Evolutionary conservation across 2,888 invertebrate genomes (phyloP).

Genomic region (Protodeltote pygarga): DNA sequence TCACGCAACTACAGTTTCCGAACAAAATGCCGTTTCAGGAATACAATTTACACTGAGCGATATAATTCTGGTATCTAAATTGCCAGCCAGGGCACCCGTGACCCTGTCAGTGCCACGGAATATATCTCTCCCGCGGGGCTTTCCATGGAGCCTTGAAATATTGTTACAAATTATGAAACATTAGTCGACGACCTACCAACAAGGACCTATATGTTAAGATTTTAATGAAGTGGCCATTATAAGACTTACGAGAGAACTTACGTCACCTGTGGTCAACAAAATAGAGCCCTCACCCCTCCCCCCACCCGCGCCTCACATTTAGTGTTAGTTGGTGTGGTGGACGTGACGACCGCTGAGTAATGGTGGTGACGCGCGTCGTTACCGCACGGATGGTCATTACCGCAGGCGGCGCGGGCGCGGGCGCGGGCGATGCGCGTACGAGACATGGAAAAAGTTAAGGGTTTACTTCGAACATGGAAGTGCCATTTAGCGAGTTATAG

Average conservation of each 20-base stretch:
- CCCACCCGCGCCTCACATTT: background rate
- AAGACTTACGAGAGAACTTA: too few species aligned
- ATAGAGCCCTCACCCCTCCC: background rate
- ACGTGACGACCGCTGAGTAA: background rate
- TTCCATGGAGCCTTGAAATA: background rate
- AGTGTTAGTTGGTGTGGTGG: background rate
- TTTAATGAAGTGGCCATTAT: too few species aligned
- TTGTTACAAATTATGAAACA: background rate
- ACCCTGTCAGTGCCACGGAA: background rate
- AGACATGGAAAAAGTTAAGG: background rate
- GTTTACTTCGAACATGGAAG: conserved; percentile 2
- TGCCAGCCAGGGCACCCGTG: background rate
- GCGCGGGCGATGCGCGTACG: background rate
- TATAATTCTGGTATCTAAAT: background rate
- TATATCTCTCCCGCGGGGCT: background rate
- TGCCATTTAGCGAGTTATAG: background rate
- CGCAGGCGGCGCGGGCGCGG: too few species aligned
- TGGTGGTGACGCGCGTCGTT: background rate
- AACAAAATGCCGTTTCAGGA: background rate
- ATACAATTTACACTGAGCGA: background rate
- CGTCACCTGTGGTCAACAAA: background rate
- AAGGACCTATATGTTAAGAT: too few species aligned
- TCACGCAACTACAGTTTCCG: too few species aligned
- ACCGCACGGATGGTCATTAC: background rate
- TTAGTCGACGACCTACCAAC: background rate